A percentile compares a stretch with the other conserved stretches of the same genome.
phyloP scores from a whole-genome alignment of 2,113 vertebrate species.

The Passer domesticus region DNA sequence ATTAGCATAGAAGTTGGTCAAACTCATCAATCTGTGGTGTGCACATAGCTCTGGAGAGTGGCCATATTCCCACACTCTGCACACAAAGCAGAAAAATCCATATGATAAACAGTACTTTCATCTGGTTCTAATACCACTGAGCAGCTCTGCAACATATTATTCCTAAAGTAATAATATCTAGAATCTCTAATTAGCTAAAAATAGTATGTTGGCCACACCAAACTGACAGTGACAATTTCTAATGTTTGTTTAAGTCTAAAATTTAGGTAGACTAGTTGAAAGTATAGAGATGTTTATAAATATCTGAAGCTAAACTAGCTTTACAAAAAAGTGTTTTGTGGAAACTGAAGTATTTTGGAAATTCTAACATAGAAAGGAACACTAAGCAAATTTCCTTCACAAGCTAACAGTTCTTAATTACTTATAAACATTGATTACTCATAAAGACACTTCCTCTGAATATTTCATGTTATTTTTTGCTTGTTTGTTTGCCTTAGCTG shows the following conservation, averaged over 20 bases:
- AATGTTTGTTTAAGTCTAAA: neutral
- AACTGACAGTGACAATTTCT: neutral
- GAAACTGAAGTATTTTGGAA: neutral
- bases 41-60: neutral
- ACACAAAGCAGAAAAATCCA: neutral
- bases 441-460: neutral
- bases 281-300: neutral
- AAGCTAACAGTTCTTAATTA: neutral
- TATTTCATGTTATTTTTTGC: neutral
- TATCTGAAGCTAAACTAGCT: neutral
- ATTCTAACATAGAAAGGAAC: neutral
- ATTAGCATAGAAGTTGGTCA: constrained; percentile 1
- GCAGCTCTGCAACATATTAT: neutral
- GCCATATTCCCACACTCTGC: neutral
- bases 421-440: neutral
- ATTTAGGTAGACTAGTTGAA: neutral
- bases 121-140: neutral
- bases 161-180: neutral
- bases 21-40: constrained; percentile 1
- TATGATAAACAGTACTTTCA: neutral
- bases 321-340: neutral
- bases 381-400: neutral
- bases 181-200: constrained; percentile 25
- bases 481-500: neutral
- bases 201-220: neutral